phyloP scores from a whole-genome alignment of 2,113 vertebrate genomes.

The Dicrurus megarhynchus region DNA sequence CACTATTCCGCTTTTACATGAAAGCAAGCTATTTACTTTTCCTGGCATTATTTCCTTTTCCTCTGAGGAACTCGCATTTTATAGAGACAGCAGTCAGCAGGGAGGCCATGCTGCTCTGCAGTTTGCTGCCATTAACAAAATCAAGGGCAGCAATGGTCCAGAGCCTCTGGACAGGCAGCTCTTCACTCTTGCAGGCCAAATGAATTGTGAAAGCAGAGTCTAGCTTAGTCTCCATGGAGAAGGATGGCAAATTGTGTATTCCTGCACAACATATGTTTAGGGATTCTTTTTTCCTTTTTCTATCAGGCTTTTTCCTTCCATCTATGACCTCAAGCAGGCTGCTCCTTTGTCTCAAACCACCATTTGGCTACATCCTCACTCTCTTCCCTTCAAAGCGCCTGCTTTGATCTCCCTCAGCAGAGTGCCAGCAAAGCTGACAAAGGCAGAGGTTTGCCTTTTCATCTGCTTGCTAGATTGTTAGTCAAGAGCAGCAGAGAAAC shows the following conservation, averaged over 20 bases:
- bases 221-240: not conserved
- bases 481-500: not conserved
- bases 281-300: not conserved
- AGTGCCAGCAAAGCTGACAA: not conserved
- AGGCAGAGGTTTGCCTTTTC: conserved; percentile 1
- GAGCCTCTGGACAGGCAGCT: not conserved
- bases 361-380: not conserved
- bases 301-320: not conserved
- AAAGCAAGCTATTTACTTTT: not conserved
- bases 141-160: not conserved
- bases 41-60: not conserved
- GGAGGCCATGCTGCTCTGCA: not conserved
- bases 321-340: not conserved
- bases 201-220: not conserved
- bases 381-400: not conserved
- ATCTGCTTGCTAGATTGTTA: not conserved
- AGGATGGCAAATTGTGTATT: not conserved
- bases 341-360: not conserved
- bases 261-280: not conserved
- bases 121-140: not conserved
- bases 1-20: not conserved
- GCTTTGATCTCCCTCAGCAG: not conserved
- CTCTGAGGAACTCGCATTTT: not conserved
- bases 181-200: not conserved
- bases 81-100: not conserved